Base-by-base conservation (phyloP, 2,113 vertebrate species). In the Rhagologus leucostigma region DNA sequence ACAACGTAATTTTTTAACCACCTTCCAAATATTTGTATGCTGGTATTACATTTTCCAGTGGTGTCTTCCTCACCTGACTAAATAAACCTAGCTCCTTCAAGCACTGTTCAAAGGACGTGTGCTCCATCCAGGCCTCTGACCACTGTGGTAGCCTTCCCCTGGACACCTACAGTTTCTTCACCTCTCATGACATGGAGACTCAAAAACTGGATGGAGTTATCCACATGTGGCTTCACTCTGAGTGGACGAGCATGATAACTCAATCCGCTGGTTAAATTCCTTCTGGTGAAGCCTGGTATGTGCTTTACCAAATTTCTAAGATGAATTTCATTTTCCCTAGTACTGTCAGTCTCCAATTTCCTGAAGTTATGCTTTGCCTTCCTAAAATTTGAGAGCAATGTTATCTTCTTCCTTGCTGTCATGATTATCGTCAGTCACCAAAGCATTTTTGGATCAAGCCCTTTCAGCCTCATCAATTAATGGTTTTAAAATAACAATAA, bases 171-270 rank as follows among this genome's bases (percentile, higher is more conserved):
- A 37, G 23, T 71, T 73, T 71, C 37, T 46, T 46, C 49, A 33
- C 2, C 2, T 4, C 19, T 64, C 0, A 0, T 49, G 15, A 70
- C 79, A 33, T 33, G 16, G 22, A 68, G 22, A 10, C 8, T 63
- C 33, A 37, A 60, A 82, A 81, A 64, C 30, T 37, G 44, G 8
- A 37, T 3, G 5, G 12, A 70, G 6, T 26, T 57, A 68, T 49
- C 39, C 32, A 33, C 1, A 1, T 30, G 32, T 27, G 32, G 26
- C 32, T 44, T 81, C 26, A 53, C 8, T 33, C 22, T 12, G 11
- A 60, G 19, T 8, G 49, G 30, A 56, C 19, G 56, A 26, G 4
- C 11, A 53, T 10, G 29, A 20, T 18, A 71, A 63, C 7, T 21
- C 22, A 81, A 15, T 32, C 9, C 2, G 0, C 13, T 49, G 12